phyloP scores from a whole-genome alignment of 2,113 vertebrate genomes.

The Candoia aspera region DNA sequence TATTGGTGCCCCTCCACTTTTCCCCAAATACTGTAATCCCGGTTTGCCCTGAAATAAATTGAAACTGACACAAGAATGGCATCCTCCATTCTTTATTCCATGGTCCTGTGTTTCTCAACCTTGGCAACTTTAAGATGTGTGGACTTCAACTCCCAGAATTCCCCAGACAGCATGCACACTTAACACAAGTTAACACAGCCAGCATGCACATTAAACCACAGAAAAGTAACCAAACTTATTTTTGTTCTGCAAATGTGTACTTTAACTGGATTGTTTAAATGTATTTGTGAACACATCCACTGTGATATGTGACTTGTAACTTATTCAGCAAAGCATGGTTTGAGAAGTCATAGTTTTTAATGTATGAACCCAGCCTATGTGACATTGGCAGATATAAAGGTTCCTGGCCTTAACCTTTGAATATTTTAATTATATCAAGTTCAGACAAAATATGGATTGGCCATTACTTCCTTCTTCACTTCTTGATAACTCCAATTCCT shows the following conservation, averaged over 20 bases:
- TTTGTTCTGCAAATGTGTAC: not conserved
- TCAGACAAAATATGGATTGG: not conserved
- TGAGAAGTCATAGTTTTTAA: not conserved
- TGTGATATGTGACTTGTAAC: not conserved
- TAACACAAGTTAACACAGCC: too few species aligned
- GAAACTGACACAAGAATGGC: not conserved
- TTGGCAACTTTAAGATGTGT: not conserved
- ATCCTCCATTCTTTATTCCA: not conserved
- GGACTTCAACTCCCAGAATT: not conserved
- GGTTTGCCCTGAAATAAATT: not conserved
- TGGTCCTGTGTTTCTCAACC: not conserved
- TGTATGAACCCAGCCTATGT: not conserved
- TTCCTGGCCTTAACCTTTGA: not conserved
- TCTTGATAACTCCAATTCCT: not conserved
- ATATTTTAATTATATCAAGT: not conserved
- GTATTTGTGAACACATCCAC: not conserved
- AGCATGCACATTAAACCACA: not conserved
- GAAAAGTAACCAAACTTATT: not conserved
- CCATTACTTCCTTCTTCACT: not conserved
- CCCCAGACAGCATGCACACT: not conserved
- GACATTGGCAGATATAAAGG: not conserved
- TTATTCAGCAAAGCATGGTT: not conserved
- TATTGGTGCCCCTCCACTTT: not conserved
- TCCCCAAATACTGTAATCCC: not conserved
- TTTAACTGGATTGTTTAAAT: not conserved